Percentiles rank a stretch among this genome's conserved stretches.
These are phyloP conservation scores for Melanotaenia boesemani DNA, from an alignment of 2,797 vertebrate genomes.

Conservation along the genomic window DNA sequence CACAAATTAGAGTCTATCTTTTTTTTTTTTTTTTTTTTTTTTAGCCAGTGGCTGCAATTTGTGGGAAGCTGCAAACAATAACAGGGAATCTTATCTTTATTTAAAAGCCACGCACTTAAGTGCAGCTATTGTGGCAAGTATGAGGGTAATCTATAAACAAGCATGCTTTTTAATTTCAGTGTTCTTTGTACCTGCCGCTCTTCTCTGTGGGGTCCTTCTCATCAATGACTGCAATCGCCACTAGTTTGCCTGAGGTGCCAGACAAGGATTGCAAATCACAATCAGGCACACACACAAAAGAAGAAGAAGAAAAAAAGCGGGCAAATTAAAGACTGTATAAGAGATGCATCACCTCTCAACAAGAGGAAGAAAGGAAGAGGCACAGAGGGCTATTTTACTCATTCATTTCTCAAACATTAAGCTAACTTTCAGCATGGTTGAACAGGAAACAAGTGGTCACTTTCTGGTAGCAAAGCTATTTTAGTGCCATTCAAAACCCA, in stretches of 20 bases:
- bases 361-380: constrained; percentile 26
- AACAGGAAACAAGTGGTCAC: constrained; percentile 66
- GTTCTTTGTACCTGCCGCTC: constrained; percentile 88
- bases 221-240: constrained; percentile 94
- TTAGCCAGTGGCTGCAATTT: constrained; percentile 63
- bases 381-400: constrained; percentile 33
- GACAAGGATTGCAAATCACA: constrained; percentile 69
- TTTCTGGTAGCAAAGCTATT: constrained; percentile 53
- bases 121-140: constrained; percentile 22
- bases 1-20: constrained; percentile 33
- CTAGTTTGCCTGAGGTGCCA: constrained; percentile 90
- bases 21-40: constrained; percentile 48
- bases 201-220: constrained; percentile 92
- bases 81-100: constrained; percentile 61
- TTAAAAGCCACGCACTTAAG: constrained; percentile 46
- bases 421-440: constrained; percentile 47
- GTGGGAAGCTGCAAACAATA: constrained; percentile 66
- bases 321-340: constrained; percentile 53
- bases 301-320: constrained; percentile 39
- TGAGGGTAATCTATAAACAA: constrained; percentile 52
- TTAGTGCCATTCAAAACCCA: constrained; percentile 45
- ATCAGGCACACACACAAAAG: constrained; percentile 34
- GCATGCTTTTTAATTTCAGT: constrained; percentile 56
- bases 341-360: constrained; percentile 54
- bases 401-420: constrained; percentile 58